phyloP scores from a whole-genome alignment of 2,888 invertebrate species.

The Oscheius sp. region DNA sequence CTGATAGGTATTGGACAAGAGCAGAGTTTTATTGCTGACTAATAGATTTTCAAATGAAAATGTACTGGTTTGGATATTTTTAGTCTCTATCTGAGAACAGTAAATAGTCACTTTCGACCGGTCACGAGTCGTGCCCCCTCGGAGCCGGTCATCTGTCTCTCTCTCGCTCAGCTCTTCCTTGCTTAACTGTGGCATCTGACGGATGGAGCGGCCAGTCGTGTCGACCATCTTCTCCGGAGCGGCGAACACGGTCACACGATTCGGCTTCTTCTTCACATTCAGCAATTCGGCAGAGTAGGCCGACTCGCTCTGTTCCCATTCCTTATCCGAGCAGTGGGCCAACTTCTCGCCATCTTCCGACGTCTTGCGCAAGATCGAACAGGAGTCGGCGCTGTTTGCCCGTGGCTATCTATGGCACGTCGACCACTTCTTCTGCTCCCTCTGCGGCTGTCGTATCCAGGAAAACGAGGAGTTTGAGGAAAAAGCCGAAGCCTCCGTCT shows the following conservation, averaged over 20 bases:
- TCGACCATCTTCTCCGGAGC: constrained; percentile 47
- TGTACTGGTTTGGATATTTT: too few relatives aligned
- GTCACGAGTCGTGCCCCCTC: constrained; percentile 16
- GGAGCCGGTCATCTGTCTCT: constrained; percentile 12
- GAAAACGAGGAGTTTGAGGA: constrained; percentile 33
- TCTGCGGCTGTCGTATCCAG: constrained; percentile 34
- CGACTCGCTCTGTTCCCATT: constrained; percentile 55
- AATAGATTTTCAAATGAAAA: too few relatives aligned
- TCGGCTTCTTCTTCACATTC: constrained; percentile 60
- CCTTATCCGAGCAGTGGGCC: constrained; percentile 48
- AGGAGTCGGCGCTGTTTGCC: constrained; percentile 28
- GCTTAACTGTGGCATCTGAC: background rate
- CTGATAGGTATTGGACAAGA: too few relatives aligned
- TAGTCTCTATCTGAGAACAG: too few relatives aligned
- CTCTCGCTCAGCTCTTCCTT: too few relatives aligned
- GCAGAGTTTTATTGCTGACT: too few relatives aligned
- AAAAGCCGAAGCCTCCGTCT: constrained; percentile 24
- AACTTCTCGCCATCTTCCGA: constrained; percentile 46
- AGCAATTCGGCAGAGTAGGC: constrained; percentile 58
- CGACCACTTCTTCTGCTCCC: constrained; percentile 26
- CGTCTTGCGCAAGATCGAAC: constrained; percentile 25
- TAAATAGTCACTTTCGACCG: background rate
- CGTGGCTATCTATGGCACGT: constrained; percentile 31
- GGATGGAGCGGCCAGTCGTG: constrained; percentile 21
- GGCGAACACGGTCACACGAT: constrained; percentile 55